Percentiles rank a stretch among this genome's conserved stretches.
phyloP scores from a whole-genome alignment of 2,113 vertebrate species.

The Dromiciops gliroides region DNA sequence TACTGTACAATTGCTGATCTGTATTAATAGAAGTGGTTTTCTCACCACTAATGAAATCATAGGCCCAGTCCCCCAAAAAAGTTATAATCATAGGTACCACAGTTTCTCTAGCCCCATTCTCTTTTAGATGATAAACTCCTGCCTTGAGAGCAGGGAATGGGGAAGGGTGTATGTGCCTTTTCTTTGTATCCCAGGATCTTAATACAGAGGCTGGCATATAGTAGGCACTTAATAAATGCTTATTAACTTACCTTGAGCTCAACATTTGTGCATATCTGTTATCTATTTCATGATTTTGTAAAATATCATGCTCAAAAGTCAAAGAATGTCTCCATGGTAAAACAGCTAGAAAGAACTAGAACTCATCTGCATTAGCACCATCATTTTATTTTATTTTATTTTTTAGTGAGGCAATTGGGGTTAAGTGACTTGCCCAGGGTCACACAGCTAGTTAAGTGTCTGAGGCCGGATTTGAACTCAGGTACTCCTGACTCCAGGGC shows the following conservation, averaged over 20 bases:
- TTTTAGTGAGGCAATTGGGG: too few relatives aligned
- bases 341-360: neutral
- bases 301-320: neutral
- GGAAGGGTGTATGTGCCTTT: too few relatives aligned
- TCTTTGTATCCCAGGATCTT: neutral
- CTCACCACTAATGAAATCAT: neutral
- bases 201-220: neutral
- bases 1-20: neutral
- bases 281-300: neutral
- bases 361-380: neutral
- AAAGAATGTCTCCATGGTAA: neutral
- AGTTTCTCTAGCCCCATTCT: neutral
- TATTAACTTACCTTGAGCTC: neutral
- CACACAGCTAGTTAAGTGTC: too few relatives aligned
- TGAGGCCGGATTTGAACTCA: too few relatives aligned
- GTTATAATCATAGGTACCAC: neutral
- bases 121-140: neutral
- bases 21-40: neutral
- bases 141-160: neutral
- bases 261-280: neutral
- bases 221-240: neutral
- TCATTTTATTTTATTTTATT: neutral
- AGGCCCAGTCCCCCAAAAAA: neutral
- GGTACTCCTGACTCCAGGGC: too few relatives aligned
- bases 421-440: too few relatives aligned